Base-by-base conservation (phyloP, 1,140 invertebrate genomes). In the Ips nitidus region DNA sequence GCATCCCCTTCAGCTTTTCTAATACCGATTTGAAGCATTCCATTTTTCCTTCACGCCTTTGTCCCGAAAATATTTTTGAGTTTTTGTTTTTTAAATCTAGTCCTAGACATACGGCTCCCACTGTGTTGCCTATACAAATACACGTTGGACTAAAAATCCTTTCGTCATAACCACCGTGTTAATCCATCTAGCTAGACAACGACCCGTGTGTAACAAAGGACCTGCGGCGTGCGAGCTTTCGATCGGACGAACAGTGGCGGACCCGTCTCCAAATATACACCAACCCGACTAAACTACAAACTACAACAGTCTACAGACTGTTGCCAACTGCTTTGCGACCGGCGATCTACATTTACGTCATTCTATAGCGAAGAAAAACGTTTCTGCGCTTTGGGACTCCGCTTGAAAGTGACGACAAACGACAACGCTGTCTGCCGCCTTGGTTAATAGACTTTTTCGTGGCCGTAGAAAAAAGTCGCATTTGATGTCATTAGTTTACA, bases 271-370 rank as follows among this genome's bases (percentile, higher is more conserved):
- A 22, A 22, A 22, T 2, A 22, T 50, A 22, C 45, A 50, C 6
- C 45, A 50, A 22, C 22, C 22, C 22, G 22, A 22, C 22, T 22
- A 22, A 50, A 50, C 45, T 50, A 22, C 45, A 3, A 50, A 50
- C 45, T 22, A 50, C 45, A 22, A 22, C 22, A 22, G 22, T 22
- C 45, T 50, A 6, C 45, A 50, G 45, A 8, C 45, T 6, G 45
- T 50, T 50, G 45, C 45, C 45, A 50, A 50, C 45, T 50, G 45
- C 7, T 50, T 50, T 22, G 45, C 45, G 45, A 50, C 45, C 45
- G 45, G 45, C 45, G 45, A 50, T 50, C 45, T 22, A 50, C 45
- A 50, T 50, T 50, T 8, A 50, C 45, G 45, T 22, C 6, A 50
- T 50, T 1, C 45, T 22, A 22, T 22, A 22, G 45, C 45, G 22